These are phyloP conservation scores for Larimichthys polyactis DNA, from an alignment of 2,113 vertebrate genomes.

Conservation along the genomic window DNA sequence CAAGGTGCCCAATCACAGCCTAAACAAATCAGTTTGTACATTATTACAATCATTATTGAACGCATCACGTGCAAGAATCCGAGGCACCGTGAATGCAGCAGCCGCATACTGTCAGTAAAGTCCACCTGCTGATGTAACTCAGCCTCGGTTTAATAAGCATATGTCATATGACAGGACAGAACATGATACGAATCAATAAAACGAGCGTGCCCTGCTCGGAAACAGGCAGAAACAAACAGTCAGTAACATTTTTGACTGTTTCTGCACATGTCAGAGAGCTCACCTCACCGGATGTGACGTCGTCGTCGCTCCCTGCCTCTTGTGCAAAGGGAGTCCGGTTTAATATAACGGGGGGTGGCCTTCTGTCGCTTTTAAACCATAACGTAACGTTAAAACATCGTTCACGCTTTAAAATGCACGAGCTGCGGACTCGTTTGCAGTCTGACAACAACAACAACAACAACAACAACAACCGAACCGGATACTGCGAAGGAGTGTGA, in stretches of 20 bases:
- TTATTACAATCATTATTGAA: background rate
- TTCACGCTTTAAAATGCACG: slow-evolving; percentile 46
- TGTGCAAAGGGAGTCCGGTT: slow-evolving; percentile 12
- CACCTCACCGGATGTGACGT: slow-evolving; percentile 56
- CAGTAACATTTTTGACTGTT: background rate
- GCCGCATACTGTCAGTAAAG: background rate
- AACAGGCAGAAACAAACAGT: background rate
- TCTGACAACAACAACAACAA: slow-evolving; percentile 6
- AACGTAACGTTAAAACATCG: background rate
- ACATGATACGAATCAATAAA: too few relatives aligned
- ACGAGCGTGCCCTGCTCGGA: background rate
- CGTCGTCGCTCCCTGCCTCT: background rate
- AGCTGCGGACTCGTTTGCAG: slow-evolving; percentile 23
- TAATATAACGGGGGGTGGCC: slow-evolving; percentile 3
- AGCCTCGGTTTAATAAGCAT: background rate
- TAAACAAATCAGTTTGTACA: background rate
- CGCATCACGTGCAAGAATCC: background rate
- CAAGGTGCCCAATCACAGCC: background rate
- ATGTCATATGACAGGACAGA: background rate
- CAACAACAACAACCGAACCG: background rate
- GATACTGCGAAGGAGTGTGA: slow-evolving; percentile 34
- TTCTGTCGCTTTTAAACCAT: background rate
- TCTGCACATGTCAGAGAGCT: background rate
- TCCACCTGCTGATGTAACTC: slow-evolving; percentile 34
- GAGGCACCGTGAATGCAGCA: slow-evolving; percentile 12